Conservation (phyloP, 2,113 vertebrate species). For the Machaerirhynchus nigripectus region DNA sequence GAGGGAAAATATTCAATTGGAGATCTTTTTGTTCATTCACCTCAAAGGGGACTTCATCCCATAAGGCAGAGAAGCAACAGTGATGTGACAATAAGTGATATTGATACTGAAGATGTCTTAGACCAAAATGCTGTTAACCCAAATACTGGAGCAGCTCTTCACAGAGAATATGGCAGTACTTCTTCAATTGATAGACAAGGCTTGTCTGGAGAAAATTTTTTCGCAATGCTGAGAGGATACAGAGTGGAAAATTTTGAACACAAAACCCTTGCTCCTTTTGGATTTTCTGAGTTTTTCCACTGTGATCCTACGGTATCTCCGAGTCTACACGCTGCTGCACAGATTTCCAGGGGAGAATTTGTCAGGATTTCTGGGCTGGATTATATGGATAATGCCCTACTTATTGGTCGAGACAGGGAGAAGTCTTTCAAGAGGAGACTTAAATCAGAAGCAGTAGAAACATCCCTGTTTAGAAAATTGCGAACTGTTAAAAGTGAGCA, state of each 20-base stretch:
- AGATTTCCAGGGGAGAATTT: slow-evolving; percentile 91
- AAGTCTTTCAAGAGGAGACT: slow-evolving; percentile 88
- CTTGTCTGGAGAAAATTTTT: slow-evolving; percentile 86
- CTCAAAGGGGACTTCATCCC: slow-evolving; percentile 87
- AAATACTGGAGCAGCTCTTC: slow-evolving; percentile 92
- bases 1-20: slow-evolving; percentile 82
- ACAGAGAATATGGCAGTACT: slow-evolving; percentile 94
- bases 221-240: slow-evolving; percentile 90
- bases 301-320: slow-evolving; percentile 85
- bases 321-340: slow-evolving; percentile 90
- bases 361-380: slow-evolving; percentile 89
- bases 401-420: slow-evolving; percentile 84
- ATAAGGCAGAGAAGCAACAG: slow-evolving; percentile 96
- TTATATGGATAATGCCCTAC: slow-evolving; percentile 83
- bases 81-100: slow-evolving; percentile 96
- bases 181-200: slow-evolving; percentile 96
- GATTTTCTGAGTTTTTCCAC: slow-evolving; percentile 86
- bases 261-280: slow-evolving; percentile 78
- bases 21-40: slow-evolving; percentile 86
- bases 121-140: slow-evolving; percentile 94
- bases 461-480: slow-evolving; percentile 89
- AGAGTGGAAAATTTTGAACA: slow-evolving; percentile 84
- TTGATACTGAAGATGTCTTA: slow-evolving; percentile 89
- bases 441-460: slow-evolving; percentile 88
- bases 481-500: slow-evolving; percentile 91